Percentiles rank a stretch among this genome's conserved stretches.
phyloP scores from a whole-genome alignment of 2,113 vertebrate genomes.

The Saguinus imperator region DNA sequence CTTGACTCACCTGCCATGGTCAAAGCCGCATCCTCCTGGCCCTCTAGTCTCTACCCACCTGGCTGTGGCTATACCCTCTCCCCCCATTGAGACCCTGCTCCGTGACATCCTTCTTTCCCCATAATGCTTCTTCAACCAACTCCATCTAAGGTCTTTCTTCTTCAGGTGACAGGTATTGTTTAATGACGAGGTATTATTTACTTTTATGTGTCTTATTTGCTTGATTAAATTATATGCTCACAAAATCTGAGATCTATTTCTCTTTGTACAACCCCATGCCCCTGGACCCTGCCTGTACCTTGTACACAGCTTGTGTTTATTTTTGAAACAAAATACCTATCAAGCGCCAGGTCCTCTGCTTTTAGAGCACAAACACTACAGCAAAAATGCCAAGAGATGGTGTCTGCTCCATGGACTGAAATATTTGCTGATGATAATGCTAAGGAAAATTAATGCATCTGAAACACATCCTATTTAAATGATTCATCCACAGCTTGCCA shows the following conservation, averaged over 20 bases:
- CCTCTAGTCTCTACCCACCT: not conserved
- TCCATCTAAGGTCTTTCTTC: not conserved
- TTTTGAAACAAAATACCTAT: not conserved
- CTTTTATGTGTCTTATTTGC: not conserved
- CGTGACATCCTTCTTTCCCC: not conserved
- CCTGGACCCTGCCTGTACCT: not conserved
- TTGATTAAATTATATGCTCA: not conserved
- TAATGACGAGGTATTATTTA: not conserved
- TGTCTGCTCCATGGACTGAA: not conserved
- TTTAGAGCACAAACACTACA: not conserved
- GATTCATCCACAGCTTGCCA: not conserved
- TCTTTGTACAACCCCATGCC: not conserved
- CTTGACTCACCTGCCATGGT: not conserved
- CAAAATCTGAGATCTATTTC: not conserved
- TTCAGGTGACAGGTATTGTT: not conserved
- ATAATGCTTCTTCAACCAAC: not conserved
- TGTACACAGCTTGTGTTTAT: not conserved
- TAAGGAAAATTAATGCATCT: not conserved
- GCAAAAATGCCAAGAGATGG: not conserved
- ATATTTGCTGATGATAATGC: not conserved
- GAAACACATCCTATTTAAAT: not conserved
- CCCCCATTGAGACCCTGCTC: not conserved
- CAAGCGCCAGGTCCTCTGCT: not conserved
- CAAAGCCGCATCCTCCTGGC: not conserved
- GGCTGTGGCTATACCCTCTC: not conserved